Evolutionary conservation across 2,888 invertebrate genomes (phyloP).

Genomic region (Acrobasis consociella): DNA sequence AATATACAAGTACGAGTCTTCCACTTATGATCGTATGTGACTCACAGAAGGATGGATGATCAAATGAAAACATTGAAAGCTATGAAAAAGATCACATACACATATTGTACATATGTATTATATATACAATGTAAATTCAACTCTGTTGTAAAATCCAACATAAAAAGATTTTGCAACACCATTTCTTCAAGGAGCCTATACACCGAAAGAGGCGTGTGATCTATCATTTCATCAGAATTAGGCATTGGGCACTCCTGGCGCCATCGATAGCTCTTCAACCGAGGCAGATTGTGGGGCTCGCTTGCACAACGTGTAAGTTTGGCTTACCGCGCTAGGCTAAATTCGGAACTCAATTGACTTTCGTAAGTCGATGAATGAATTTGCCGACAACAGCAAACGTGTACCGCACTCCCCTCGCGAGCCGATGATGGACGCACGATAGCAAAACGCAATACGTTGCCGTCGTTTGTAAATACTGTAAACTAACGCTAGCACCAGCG

Average conservation of each 20-base stretch:
- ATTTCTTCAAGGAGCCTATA: neutral
- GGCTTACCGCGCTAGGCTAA: conserved; percentile 66
- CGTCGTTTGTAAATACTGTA: conserved; percentile 17
- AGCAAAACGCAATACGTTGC: conserved; percentile 21
- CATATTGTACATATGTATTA: too few relatives aligned
- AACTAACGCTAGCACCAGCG: conserved; percentile 13
- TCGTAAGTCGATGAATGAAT: conserved; percentile 67
- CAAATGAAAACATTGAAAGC: neutral
- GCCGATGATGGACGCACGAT: conserved; percentile 41
- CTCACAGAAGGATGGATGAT: conserved; percentile 7
- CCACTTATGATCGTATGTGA: conserved; percentile 10
- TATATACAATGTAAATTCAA: too few relatives aligned
- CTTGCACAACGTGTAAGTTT: conserved; percentile 48
- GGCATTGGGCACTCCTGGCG: conserved; percentile 4
- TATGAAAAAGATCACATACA: too few relatives aligned
- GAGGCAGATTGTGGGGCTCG: conserved; percentile 27
- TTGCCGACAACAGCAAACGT: conserved; percentile 49
- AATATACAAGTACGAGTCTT: conserved; percentile 3
- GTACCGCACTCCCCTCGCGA: conserved; percentile 44
- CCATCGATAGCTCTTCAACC: conserved; percentile 21
- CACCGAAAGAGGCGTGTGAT: neutral
- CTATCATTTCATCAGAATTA: conserved; percentile 6
- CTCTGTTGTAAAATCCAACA: too few relatives aligned
- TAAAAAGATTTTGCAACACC: neutral
- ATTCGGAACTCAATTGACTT: conserved; percentile 72